Evolutionary conservation across 2,113 vertebrate species (phyloP).

Genomic region (Dendropsophus ebraccatus): DNA sequence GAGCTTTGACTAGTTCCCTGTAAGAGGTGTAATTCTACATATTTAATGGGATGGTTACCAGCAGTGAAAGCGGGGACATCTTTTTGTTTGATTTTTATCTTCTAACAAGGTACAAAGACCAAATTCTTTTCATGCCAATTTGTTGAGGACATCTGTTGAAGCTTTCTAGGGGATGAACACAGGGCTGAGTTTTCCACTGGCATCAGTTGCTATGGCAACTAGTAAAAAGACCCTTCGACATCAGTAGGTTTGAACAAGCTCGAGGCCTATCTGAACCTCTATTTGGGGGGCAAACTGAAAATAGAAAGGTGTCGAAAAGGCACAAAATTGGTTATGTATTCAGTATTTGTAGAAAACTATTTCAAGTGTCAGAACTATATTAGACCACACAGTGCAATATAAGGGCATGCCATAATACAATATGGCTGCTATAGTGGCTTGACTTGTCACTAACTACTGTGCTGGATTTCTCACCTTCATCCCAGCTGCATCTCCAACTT

Average conservation of each 20-base stretch:
- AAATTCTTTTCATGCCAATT: slow-evolving; percentile 97
- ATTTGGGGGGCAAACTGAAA: slow-evolving; percentile 92
- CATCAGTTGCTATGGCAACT: slow-evolving; percentile 98
- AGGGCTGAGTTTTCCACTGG: slow-evolving; percentile 89
- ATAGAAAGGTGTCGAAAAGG: slow-evolving; percentile 73
- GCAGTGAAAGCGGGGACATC: slow-evolving; percentile 76
- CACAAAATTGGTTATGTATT: slow-evolving; percentile 53
- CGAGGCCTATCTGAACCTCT: slow-evolving; percentile 97
- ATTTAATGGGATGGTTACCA: slow-evolving; percentile 79
- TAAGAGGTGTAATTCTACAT: slow-evolving; percentile 74
- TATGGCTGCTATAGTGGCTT: too few relatives aligned
- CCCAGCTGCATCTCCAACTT: too few relatives aligned
- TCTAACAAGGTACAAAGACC: slow-evolving; percentile 87
- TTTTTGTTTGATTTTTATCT: slow-evolving; percentile 89
- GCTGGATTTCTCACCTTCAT: too few relatives aligned
- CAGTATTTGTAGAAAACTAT: too few relatives aligned
- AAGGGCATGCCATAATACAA: too few relatives aligned
- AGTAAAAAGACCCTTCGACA: slow-evolving; percentile 94
- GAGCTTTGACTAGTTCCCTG: slow-evolving; percentile 73
- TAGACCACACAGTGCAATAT: background rate
- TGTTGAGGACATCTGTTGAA: slow-evolving; percentile 99
- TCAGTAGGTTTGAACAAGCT: slow-evolving; percentile 90
- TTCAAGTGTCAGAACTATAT: background rate
- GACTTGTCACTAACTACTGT: too few relatives aligned
- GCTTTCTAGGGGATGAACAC: slow-evolving; percentile 89